A percentile compares a stretch with the other conserved stretches of the same genome.
phyloP scores from a whole-genome alignment of 1,140 invertebrate species.

The Ridgeia piscesae region DNA sequence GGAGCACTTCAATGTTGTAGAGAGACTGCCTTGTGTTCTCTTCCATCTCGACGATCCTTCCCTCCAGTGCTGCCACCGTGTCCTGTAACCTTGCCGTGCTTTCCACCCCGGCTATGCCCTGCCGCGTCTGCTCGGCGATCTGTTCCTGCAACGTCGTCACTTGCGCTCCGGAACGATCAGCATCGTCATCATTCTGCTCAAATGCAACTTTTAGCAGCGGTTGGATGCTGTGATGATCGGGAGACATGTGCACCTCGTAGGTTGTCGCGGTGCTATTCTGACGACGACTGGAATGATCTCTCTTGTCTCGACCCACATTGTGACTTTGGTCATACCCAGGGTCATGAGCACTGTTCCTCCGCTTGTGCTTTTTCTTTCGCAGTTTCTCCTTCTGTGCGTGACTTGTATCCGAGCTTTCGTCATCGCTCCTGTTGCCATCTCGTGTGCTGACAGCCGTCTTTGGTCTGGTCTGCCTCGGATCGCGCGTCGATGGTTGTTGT shows the following conservation, averaged over 20 bases:
- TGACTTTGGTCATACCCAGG: too few relatives aligned
- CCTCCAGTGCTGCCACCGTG: background rate
- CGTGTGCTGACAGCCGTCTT: background rate
- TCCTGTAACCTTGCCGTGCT: background rate
- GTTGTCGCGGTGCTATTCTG: background rate
- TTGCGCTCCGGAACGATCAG: background rate
- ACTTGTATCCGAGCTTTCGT: background rate
- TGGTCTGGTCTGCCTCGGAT: background rate
- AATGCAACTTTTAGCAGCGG: background rate
- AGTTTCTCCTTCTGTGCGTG: background rate
- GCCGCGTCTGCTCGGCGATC: background rate
- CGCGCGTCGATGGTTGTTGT: background rate
- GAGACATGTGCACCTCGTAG: background rate
- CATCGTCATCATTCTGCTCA: background rate
- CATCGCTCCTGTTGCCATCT: background rate
- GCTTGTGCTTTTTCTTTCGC: background rate
- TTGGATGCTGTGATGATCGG: background rate
- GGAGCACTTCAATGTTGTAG: conserved; percentile 24
- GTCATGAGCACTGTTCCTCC: too few relatives aligned
- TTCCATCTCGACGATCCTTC: conserved; percentile 13
- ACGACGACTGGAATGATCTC: background rate
- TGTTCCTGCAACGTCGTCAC: background rate
- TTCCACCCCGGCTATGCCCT: background rate
- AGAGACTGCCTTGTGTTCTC: conserved; percentile 11
- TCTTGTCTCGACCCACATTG: background rate